Evolutionary conservation across 2,888 invertebrate species (phyloP), one percentile per base, ranked within the genome.

Genomic region (Pharmacophagus antenor): DNA sequence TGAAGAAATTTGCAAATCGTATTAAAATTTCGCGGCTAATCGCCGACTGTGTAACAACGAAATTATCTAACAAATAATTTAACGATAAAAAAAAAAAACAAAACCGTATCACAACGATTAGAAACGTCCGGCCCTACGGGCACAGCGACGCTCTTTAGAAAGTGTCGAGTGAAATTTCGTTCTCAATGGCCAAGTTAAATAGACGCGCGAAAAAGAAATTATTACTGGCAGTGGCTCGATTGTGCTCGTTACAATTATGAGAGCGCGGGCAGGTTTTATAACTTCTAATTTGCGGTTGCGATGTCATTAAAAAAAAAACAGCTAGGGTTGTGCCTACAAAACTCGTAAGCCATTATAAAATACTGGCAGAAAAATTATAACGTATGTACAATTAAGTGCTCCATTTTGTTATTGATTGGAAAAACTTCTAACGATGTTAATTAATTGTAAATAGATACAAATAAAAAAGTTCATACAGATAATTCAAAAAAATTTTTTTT

Each of bases 151-250:
- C 61, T 57, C 49, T 44, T 65, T 68, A 68, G 69, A 69, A 69
- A 69, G 69, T 68, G 63, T 60, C 53, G 46, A 63, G 68, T 63
- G 69, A 68, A 69, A 69, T 60, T 64, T 49, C 37, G 59, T 61
- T 61, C 59, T 55, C 65, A 58, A 64, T 56, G 59, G 41, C 60
- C 56, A 62, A 61, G 62, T 65, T 57, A 65, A 68, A 65, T 55
- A 65, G 63, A 63, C 64, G 58, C 61, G 54, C 56, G 52, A 56
- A 61, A 67, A 64, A 65, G 65, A 67, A 67, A 67, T 67, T 67
- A 64, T 47, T 20, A 47, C 37, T 3, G 12, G 58, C 62, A 23
- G 49, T 31, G 37, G 62, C 62, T 23, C 49, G 52, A 62, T 63
- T 63, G 66, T 63, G 55, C 60, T 57, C 10, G 18, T 54, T 17